A percentile compares a stretch with the other conserved stretches of the same genome.
These are phyloP conservation scores for Fulmarus glacialis DNA, from an alignment of 2,113 vertebrate genomes.

Conservation along the genomic window DNA sequence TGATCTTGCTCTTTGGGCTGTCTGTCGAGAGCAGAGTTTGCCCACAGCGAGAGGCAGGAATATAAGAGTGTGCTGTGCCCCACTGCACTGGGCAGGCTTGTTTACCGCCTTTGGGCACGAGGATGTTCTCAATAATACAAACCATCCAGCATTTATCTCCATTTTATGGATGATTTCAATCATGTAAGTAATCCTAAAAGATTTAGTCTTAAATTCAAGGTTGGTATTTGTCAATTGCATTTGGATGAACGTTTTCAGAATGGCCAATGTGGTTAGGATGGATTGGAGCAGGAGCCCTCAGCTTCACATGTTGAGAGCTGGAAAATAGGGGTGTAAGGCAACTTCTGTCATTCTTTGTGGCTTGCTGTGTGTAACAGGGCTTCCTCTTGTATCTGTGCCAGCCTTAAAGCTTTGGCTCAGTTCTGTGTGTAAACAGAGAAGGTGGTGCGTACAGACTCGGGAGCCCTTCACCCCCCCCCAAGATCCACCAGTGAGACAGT, in stretches of 20 bases:
- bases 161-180: neutral
- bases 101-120: neutral
- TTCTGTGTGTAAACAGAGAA: neutral
- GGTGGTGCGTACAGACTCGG: rapidly evolving
- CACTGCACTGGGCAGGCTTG: neutral
- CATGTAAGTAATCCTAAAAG: neutral
- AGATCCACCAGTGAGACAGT: neutral
- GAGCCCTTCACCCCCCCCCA: neutral
- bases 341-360: neutral
- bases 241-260: neutral
- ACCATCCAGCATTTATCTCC: neutral
- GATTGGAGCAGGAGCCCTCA: neutral
- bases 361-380: neutral
- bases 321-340: neutral
- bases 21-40: neutral
- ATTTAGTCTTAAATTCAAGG: neutral
- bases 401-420: neutral
- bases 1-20: neutral
- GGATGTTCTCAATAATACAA: neutral
- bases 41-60: neutral
- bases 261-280: neutral
- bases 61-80: neutral
- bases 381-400: neutral
- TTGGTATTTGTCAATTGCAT: neutral
- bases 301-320: neutral